phyloP scores from a whole-genome alignment of 2,113 vertebrate genomes.

The Gymnobelideus leadbeateri region DNA sequence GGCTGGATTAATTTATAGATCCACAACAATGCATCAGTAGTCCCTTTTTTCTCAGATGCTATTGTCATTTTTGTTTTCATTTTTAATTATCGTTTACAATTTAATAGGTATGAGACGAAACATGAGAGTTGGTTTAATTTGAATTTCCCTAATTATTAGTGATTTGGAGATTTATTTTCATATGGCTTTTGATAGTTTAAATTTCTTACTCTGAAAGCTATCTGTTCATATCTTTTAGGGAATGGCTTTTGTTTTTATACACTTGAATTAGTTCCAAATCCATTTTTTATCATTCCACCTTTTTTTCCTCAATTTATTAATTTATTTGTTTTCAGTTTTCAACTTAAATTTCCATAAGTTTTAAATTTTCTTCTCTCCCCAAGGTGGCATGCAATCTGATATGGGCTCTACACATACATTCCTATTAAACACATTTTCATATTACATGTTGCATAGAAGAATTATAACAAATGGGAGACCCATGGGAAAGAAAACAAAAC shows the following conservation, averaged over 20 bases:
- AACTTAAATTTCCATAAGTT: no score
- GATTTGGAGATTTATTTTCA: neutral
- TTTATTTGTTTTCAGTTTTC: no score
- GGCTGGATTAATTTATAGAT: neutral
- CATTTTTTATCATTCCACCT: neutral
- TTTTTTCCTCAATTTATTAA: no score
- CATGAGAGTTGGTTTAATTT: neutral
- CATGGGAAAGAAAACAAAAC: no score
- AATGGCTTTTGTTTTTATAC: neutral
- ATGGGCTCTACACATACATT: no score
- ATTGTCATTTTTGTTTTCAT: slow-evolving; percentile 1
- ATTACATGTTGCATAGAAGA: no score
- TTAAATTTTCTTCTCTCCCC: no score
- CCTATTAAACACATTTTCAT: no score
- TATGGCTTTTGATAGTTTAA: neutral
- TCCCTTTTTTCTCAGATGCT: neutral
- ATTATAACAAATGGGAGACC: no score
- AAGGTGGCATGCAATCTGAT: no score
- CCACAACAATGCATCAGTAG: neutral
- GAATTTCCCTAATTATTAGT: neutral
- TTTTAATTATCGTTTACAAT: neutral
- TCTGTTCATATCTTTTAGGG: neutral
- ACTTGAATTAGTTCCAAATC: neutral
- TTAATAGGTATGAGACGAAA: neutral
- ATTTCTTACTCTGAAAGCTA: neutral